phyloP scores from a whole-genome alignment of 2,113 vertebrate genomes.

The Periophthalmus modestus region DNA sequence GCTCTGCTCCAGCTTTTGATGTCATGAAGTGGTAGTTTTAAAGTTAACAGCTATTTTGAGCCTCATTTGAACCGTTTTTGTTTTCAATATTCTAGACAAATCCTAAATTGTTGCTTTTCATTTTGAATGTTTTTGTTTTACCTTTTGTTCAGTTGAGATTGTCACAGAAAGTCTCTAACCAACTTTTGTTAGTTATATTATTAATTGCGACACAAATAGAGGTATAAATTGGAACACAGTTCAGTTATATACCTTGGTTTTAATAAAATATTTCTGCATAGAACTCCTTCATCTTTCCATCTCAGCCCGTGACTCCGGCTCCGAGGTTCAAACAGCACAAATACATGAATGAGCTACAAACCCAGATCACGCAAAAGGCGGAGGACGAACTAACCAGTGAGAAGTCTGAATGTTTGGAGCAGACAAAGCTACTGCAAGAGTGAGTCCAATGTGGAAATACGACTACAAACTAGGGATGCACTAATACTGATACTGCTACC shows the following conservation, averaged over 20 bases:
- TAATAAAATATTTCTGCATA: conserved; percentile 39
- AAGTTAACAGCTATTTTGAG: no score
- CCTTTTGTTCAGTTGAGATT: no score
- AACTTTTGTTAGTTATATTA: no score
- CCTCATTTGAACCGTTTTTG: no score
- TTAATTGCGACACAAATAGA: no score
- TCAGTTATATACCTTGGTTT: neutral
- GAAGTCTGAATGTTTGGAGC: conserved; percentile 72
- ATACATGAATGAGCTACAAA: conserved; percentile 74
- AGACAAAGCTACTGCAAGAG: conserved; percentile 79
- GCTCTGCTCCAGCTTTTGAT: no score
- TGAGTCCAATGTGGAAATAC: conserved; percentile 56
- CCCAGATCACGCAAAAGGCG: conserved; percentile 65
- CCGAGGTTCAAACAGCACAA: conserved; percentile 64
- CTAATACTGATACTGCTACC: no score
- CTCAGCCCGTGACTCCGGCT: conserved; percentile 74
- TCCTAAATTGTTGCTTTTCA: no score
- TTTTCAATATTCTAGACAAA: no score
- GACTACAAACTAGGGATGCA: neutral
- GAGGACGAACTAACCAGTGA: conserved; percentile 65
- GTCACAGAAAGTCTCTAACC: no score
- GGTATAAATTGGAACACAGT: neutral
- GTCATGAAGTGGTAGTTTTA: no score
- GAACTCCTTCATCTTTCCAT: conserved; percentile 79
- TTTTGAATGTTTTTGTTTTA: no score